A percentile compares a stretch with the other conserved stretches of the same genome.
Evolutionary conservation across 1,140 invertebrate genomes (phyloP).

Genomic region (Procambarus virginalis): DNA sequence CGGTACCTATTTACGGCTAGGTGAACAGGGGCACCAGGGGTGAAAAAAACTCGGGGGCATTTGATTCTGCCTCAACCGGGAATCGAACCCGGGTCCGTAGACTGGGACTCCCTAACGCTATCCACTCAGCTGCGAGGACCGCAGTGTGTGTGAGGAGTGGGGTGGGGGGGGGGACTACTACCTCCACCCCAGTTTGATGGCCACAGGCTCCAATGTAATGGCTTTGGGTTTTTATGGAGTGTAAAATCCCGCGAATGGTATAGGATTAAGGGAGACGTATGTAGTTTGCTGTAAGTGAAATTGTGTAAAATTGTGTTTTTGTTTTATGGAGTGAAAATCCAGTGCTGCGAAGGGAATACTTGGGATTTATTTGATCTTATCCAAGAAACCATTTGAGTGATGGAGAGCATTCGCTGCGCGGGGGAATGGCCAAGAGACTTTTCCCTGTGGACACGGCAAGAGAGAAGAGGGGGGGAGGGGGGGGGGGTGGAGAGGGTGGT

Average conservation of each 20-base stretch:
- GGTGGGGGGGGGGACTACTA: too few relatives aligned
- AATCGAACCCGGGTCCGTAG: too few relatives aligned
- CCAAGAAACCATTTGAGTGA: too few relatives aligned
- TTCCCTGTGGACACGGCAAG: not conserved
- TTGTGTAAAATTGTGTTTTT: not conserved
- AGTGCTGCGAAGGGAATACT: not conserved
- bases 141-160: too few relatives aligned
- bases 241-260: not conserved
- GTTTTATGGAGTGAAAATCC: not conserved
- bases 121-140: too few relatives aligned
- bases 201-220: not conserved
- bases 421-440: not conserved
- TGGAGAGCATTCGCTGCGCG: too few relatives aligned
- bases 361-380: not conserved
- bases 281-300: not conserved
- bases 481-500: too few relatives aligned
- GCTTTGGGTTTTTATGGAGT: constrained; percentile 2
- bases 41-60: too few relatives aligned
- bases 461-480: not conserved
- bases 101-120: too few relatives aligned
- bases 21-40: too few relatives aligned
- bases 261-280: not conserved
- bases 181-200: not conserved
- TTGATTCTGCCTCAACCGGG: too few relatives aligned
- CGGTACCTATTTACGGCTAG: too few relatives aligned